Conservation (phyloP, 1,140 invertebrate genomes). For the Matsumurasca onukii region DNA sequence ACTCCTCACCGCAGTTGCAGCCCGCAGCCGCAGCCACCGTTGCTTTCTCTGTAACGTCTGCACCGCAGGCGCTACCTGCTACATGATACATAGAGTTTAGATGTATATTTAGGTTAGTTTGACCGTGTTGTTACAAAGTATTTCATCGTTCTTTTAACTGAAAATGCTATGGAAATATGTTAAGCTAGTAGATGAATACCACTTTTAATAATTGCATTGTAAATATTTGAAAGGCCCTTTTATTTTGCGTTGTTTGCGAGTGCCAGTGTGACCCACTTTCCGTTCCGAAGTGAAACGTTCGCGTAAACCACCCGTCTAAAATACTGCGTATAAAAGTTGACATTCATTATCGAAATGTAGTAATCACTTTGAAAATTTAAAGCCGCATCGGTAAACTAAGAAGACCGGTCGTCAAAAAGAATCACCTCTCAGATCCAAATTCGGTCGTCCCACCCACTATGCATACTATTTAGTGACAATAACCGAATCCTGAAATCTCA, state of each 20-base stretch:
- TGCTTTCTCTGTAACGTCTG: constrained; percentile 30
- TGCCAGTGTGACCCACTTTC: constrained; percentile 19
- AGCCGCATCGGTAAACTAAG: constrained; percentile 17
- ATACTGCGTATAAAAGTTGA: constrained; percentile 35
- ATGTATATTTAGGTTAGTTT: constrained; percentile 42
- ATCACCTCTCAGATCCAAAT: neutral
- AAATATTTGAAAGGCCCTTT: constrained; percentile 40
- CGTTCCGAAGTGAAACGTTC: constrained; percentile 16
- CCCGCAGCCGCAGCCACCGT: constrained; percentile 18
- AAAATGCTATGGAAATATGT: constrained; percentile 30
- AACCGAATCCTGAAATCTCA: constrained; percentile 27
- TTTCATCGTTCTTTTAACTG: constrained; percentile 35
- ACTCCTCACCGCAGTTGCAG: too few species aligned
- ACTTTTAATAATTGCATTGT: constrained; percentile 40
- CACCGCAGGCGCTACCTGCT: neutral
- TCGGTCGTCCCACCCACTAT: constrained; percentile 3
- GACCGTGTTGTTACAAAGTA: constrained; percentile 39
- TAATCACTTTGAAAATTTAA: constrained; percentile 31
- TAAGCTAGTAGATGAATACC: constrained; percentile 35
- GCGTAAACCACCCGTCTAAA: constrained; percentile 27
- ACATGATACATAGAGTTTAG: constrained; percentile 40
- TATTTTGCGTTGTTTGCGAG: constrained; percentile 25
- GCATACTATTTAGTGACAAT: constrained; percentile 31
- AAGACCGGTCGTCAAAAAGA: constrained; percentile 6
- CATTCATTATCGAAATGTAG: constrained; percentile 35